A percentile compares a stretch with the other conserved stretches of the same genome.
These are phyloP conservation scores for Podiceps cristatus DNA, from an alignment of 2,113 vertebrate genomes.

Conservation along the genomic window DNA sequence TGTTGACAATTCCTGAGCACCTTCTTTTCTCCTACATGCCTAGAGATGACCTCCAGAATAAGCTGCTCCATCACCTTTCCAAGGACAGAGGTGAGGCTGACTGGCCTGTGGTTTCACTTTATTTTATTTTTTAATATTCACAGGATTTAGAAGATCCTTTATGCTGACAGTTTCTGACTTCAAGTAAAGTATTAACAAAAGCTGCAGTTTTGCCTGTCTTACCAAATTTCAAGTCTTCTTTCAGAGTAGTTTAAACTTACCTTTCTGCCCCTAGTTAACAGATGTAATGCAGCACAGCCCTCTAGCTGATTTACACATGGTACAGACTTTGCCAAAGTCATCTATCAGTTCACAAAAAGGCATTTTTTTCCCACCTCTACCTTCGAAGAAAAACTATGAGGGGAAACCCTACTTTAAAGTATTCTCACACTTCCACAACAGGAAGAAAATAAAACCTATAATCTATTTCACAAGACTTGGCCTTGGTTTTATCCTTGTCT, in stretches of 20 bases:
- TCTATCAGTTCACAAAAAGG: neutral
- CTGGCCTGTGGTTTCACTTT: neutral
- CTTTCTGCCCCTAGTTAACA: neutral
- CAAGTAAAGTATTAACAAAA: neutral
- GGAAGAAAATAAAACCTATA: neutral
- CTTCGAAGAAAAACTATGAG: neutral
- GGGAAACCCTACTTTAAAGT: neutral
- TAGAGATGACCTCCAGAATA: no score
- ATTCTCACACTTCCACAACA: neutral
- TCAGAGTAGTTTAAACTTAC: constrained; percentile 13
- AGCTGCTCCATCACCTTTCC: no score
- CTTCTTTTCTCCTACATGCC: no score
- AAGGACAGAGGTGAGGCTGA: no score
- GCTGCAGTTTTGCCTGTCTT: neutral
- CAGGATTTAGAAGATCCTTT: neutral
- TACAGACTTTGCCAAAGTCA: neutral
- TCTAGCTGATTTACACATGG: neutral
- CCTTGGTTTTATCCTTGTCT: constrained; percentile 43
- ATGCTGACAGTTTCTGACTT: neutral
- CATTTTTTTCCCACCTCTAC: neutral
- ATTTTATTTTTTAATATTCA: constrained; percentile 53
- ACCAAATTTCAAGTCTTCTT: neutral
- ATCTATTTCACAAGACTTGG: constrained; percentile 47
- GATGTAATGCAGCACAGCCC: neutral
- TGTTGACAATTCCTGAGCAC: no score